Evolutionary conservation across 1,140 invertebrate genomes (phyloP).

Genomic region (Calosoma granatense): DNA sequence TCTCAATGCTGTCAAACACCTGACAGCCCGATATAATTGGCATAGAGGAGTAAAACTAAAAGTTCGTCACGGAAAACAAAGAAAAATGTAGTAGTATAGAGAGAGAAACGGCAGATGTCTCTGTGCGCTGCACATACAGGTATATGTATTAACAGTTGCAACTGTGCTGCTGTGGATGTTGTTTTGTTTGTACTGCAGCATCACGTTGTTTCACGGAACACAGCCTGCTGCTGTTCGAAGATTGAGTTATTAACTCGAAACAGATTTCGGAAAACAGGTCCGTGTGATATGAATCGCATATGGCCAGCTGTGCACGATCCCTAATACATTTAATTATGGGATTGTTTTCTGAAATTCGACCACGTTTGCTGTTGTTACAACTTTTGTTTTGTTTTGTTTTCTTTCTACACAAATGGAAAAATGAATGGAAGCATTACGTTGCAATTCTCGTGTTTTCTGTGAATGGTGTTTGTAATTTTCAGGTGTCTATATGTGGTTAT

Average conservation of each 20-base stretch:
- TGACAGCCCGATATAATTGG: neutral
- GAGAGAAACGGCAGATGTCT: neutral
- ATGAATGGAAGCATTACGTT: no score
- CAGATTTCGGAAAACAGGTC: neutral
- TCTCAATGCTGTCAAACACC: neutral
- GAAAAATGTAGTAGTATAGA: neutral
- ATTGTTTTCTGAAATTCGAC: neutral
- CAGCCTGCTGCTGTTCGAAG: neutral
- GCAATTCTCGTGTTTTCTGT: no score
- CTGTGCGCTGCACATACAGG: neutral
- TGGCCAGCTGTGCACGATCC: neutral
- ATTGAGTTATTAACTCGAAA: slow-evolving; percentile 1
- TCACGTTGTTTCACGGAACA: neutral
- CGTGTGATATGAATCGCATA: neutral
- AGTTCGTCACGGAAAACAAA: neutral
- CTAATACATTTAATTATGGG: slow-evolving; percentile 4
- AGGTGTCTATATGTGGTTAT: no score
- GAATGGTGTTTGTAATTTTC: no score
- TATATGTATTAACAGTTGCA: neutral
- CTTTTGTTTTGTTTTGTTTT: neutral
- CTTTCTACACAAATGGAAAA: no score
- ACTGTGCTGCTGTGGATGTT: neutral
- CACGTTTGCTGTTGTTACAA: neutral
- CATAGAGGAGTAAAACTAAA: neutral
- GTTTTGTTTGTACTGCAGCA: neutral